Percentiles rank a stretch among this genome's conserved stretches.
These are phyloP conservation scores for human DNA, from an alignment of 2,113 vertebrate species.

Conservation along the genomic window GRCh38 chr21:27246501-27247000, in stretches of 20 bases:
- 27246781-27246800: background rate
- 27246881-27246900: background rate
- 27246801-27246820: background rate
- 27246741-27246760: background rate
- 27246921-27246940: background rate
- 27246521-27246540: background rate
- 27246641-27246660: background rate
- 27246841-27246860: background rate
- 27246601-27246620: background rate
- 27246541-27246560: background rate
- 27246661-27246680: background rate
- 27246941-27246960: background rate
- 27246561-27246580: background rate
- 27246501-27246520: background rate
- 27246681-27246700: background rate
- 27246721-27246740: background rate
- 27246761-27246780: background rate
- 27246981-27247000: background rate
- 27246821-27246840: background rate
- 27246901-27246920: background rate
- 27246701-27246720: background rate
- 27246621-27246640: background rate
- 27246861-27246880: background rate
- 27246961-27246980: background rate
- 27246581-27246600: background rate